Base-by-base conservation (phyloP, 2,797 vertebrate species). In the Sebastolobus altivelis region DNA sequence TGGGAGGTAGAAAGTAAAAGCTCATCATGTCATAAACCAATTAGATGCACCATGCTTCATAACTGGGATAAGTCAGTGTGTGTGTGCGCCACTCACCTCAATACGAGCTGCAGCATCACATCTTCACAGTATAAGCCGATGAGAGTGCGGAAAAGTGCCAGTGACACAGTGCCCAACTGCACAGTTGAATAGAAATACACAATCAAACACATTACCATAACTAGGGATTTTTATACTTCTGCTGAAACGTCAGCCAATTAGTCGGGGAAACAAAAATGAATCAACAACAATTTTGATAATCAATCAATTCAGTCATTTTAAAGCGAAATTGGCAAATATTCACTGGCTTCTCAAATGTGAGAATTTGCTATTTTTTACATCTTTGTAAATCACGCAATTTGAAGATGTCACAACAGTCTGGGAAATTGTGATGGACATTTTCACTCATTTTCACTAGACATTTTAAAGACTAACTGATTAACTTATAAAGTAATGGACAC, bases 41-140 rank as follows among this genome's bases (percentile, higher is more conserved):
- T 83, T 90, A 84, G 56, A 74, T 54, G 72, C 29, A 38, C 10
- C 40, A 25, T 27, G 79, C 59, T 67, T 80, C 37, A 61, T 13
- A n/a, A 80, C 37, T 56, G 68, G 7, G 9, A 49, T 46, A 4
- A 40, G 54, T 71, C 65, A 43, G 14, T 43, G 40, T 43, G 40
- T 43, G 40, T 43, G 40, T 37, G 18, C 16, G 67, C 13, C 29
- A 74, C 95, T 97, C 90, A 99, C 99, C 97, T 98, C 92, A 99
- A 82, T 89, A 99, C 81, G 9, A 99, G 96, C 81, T 99, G 98
- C 81, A 99, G 92, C 97, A 99, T 99, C 91, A 99, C 98, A 70
- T 99, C 99, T 93, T 99, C 99, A 93, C 99, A 99, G 87, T 98
- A 97, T 75, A 99, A 95, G 70, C 97, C 95, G 77, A 99, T 98